These are phyloP conservation scores for Aulostomus chinensis DNA, from an alignment of 2,797 vertebrate species.

Conservation along the genomic window DNA sequence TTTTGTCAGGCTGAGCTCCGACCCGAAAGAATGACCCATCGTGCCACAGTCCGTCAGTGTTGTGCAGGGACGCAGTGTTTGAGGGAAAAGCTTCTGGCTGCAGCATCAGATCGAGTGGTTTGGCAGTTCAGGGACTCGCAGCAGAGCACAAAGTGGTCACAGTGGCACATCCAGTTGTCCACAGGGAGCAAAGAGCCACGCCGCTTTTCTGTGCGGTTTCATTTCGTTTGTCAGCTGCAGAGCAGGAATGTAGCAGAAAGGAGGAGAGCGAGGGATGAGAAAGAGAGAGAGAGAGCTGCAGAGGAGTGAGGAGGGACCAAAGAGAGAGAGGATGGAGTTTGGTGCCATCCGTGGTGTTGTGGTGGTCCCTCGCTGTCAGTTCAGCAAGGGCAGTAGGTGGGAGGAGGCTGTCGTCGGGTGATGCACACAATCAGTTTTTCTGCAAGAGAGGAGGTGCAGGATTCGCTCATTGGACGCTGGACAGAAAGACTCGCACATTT, in stretches of 20 bases:
- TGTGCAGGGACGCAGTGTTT: constrained; percentile 25
- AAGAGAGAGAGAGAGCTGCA: constrained; percentile 17
- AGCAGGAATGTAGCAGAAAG: constrained; percentile 68
- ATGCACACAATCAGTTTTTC: constrained; percentile 86
- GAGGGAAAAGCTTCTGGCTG: constrained; percentile 2
- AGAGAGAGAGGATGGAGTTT: constrained; percentile 36
- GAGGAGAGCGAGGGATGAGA: no score
- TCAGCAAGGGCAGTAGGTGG: constrained; percentile 82
- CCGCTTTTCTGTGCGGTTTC: constrained; percentile 32
- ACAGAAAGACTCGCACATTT: not conserved
- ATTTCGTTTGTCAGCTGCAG: constrained; percentile 40
- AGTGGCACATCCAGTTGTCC: constrained; percentile 50
- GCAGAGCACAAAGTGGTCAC: constrained; percentile 55
- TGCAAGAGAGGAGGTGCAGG: constrained; percentile 48
- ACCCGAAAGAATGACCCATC: constrained; percentile 22
- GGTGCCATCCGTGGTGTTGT: constrained; percentile 57
- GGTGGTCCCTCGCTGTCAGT: constrained; percentile 69
- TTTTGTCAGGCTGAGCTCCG: constrained; percentile 19
- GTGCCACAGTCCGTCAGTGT: constrained; percentile 22
- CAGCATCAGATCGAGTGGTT: constrained; percentile 30
- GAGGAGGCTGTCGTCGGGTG: constrained; percentile 76
- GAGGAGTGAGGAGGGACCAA: constrained; percentile 29
- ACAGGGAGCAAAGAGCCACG: constrained; percentile 52
- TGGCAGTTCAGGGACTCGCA: constrained; percentile 8
- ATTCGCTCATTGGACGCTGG: not conserved